Base-by-base conservation (phyloP, 1,140 invertebrate species). In the Branchinecta lindahli region DNA sequence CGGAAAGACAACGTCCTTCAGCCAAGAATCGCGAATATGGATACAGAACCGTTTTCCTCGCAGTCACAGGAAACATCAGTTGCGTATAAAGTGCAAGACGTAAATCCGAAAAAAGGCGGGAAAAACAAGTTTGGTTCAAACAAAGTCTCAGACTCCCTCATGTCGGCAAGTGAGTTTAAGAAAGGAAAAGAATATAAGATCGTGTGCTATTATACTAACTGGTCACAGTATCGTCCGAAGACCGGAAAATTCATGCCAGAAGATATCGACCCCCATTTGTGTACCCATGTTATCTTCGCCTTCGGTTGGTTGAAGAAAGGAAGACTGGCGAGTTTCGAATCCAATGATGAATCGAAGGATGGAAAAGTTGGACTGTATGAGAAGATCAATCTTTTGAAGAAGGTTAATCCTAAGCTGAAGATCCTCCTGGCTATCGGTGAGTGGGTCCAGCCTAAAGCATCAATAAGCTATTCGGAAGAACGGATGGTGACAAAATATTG, bases 261-360 rank as follows among this genome's bases (percentile, higher is more conserved):
- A 81, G 92, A 98, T 78, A 96, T 97, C 72, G 88, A 94, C 70
- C 91, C 94, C 3, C 88, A 94, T 79, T 83, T 98, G 7, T 98
- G 95, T 79, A 97, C 94, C 0, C 94, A 97, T 80, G 84, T 97
- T 74, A 92, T 97, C 74, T 96, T 94, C 79, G 91, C 94, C 33
- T 97, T 98, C 78, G 94, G 92, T 3, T 96, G 92, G 93, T 82
- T 97, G 78, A 96, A 96, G 80, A 95, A 96, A 76, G 91, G 92
- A 73, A 91, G 91, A 76, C 79, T 95, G 46, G 90, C 90, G 67
- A 92, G 91, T 15, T 94, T 94, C 76, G 92, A 96, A 77, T 86
- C 87, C 66, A 94, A 94, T 76, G 92, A 96, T 75, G 92, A 94
- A 76, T 92, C 89, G 0, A 94, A 93, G 76, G 90, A 93, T 77